These are phyloP conservation scores for Scomber scombrus DNA, from an alignment of 2,113 vertebrate species.

Conservation along the genomic window DNA sequence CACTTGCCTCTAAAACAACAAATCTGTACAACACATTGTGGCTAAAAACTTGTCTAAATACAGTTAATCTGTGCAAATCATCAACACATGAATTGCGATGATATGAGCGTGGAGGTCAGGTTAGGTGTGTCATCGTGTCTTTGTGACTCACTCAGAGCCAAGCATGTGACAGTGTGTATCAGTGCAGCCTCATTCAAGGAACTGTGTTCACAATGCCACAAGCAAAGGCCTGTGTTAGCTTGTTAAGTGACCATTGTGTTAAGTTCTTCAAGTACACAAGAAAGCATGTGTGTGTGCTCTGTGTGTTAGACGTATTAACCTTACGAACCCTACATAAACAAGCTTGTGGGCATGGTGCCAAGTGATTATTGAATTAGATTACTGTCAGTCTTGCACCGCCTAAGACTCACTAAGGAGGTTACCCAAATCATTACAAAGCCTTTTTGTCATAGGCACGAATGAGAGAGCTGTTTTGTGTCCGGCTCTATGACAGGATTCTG, in stretches of 20 bases:
- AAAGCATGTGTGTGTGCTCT: slow-evolving; percentile 33
- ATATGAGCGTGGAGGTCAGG: slow-evolving; percentile 38
- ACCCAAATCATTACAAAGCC: slow-evolving; percentile 64
- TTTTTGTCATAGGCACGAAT: slow-evolving; percentile 43
- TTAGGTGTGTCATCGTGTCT: slow-evolving; percentile 54
- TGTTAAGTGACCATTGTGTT: slow-evolving; percentile 71
- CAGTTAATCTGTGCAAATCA: slow-evolving; percentile 19
- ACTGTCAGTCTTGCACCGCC: slow-evolving; percentile 69
- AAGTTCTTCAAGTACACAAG: slow-evolving; percentile 57
- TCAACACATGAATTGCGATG: slow-evolving; percentile 29
- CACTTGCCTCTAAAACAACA: neutral
- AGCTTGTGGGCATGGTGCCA: slow-evolving; percentile 62
- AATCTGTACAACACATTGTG: neutral
- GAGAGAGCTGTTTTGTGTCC: slow-evolving; percentile 23
- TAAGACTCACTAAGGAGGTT: slow-evolving; percentile 80
- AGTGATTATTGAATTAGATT: slow-evolving; percentile 77
- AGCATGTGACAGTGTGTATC: slow-evolving; percentile 43
- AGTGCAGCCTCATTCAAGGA: slow-evolving; percentile 62
- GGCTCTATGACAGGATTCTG: slow-evolving; percentile 5
- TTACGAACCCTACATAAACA: slow-evolving; percentile 56
- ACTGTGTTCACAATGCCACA: slow-evolving; percentile 55
- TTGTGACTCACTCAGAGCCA: slow-evolving; percentile 46
- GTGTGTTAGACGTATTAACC: slow-evolving; percentile 64
- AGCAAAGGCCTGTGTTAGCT: slow-evolving; percentile 50
- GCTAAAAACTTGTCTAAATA: slow-evolving; percentile 10